phyloP scores from a whole-genome alignment of 2,113 vertebrate species.

The Setophaga coronata region DNA sequence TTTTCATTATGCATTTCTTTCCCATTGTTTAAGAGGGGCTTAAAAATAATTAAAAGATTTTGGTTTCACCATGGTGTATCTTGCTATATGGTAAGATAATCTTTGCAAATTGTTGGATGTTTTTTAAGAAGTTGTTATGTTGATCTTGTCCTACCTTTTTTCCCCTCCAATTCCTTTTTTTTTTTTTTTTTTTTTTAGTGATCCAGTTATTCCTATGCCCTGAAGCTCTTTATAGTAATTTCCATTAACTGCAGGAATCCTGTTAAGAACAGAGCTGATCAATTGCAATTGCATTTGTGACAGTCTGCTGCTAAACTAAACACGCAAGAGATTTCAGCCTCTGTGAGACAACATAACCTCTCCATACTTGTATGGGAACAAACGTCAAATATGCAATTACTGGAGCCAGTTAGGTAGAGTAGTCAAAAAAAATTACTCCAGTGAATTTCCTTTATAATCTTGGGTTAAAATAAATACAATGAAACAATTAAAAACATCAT shows the following conservation, averaged over 20 bases:
- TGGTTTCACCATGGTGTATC: not conserved
- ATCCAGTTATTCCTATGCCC: slow-evolving; percentile 64
- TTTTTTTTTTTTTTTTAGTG: not conserved
- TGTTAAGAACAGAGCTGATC: slow-evolving; percentile 61
- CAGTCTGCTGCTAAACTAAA: slow-evolving; percentile 62
- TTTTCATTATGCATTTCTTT: not conserved
- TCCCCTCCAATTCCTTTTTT: not conserved
- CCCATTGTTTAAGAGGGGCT: not conserved
- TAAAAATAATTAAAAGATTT: not conserved
- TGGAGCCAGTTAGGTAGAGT: not conserved
- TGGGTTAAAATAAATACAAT: not conserved
- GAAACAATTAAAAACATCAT: not conserved
- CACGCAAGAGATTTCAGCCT: slow-evolving; percentile 16
- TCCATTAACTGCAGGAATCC: slow-evolving; percentile 71
- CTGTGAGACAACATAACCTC: not conserved
- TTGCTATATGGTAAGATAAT: not conserved
- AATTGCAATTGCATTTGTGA: slow-evolving; percentile 70
- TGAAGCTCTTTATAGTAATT: slow-evolving; percentile 65
- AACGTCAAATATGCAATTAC: not conserved
- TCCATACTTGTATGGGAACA: not conserved
- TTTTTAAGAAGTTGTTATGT: not conserved
- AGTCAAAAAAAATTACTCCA: not conserved
- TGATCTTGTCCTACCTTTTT: slow-evolving; percentile 1
- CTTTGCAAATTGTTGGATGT: not conserved
- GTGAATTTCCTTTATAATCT: not conserved